Evolutionary conservation across 1,140 invertebrate species (phyloP), one percentile per base, ranked within the genome.

Genomic region (Drosophila mayri): DNA sequence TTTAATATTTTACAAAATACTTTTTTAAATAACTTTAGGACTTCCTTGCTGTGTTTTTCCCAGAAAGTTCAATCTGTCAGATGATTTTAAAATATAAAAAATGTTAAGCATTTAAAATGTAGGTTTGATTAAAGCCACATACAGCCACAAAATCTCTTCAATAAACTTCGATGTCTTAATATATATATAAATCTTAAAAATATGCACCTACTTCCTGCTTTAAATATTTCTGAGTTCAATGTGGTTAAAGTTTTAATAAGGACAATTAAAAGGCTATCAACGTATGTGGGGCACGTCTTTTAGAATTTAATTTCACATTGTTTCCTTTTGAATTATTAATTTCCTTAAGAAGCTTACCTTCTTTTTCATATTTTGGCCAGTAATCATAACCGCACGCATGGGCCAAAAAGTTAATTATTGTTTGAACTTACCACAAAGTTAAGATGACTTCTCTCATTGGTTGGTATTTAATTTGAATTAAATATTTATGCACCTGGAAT

Each of bases 401-500:
- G 16, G 6, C 20, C 5, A 22, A 43, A 62, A 44, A 10, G 57
- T 22, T 35, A 57, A 35, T 62, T 25, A 25, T 65, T 61, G 55
- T n/a, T 38, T 28, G 30, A n/a, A 20, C 16, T 28, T 37, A 0
- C 22, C 38, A 22, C 22, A 65, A 61, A 32, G 11, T 38, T 59
- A 28, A 3, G 8, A 20, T 47, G 10, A n/a, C 16, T 30, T 43
- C 22, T 22, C n/a, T 30, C 12, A 32, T 41, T 50, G 62, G 65
- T 20, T 37, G 35, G 20, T 14, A 68, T 28, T 43, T 43, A 52
- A 52, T 67, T 52, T 54, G 54, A 18, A 55, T 50, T 41, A 44
- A 70, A 70, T 57, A 76, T 68, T 61, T 57, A 61, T 61, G 47
- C 28, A 55, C 35, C 37, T 55, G 50, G 41, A 49, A 63, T 63